Percentiles rank a stretch among this genome's conserved stretches.
phyloP scores from a whole-genome alignment of 2,888 invertebrate species.

The Sarcophaga rosellei region DNA sequence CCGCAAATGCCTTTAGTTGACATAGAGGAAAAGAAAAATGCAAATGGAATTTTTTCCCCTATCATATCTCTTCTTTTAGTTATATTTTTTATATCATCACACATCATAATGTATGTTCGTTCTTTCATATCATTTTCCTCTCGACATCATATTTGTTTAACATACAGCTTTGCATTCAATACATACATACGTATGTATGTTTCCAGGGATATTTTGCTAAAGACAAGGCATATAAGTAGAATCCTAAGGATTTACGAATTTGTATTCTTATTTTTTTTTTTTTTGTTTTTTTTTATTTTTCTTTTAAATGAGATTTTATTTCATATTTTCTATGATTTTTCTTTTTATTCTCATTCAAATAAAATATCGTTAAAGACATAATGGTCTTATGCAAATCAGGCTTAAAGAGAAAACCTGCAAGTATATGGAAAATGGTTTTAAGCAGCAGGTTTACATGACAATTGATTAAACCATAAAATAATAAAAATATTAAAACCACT shows the following conservation, averaged over 20 bases:
- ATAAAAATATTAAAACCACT: background rate
- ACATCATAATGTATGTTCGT: too few species aligned
- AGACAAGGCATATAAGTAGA: background rate
- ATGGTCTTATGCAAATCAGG: background rate
- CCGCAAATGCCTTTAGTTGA: background rate
- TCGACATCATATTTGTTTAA: too few species aligned
- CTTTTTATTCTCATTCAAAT: background rate
- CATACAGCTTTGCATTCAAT: too few species aligned
- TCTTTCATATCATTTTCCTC: too few species aligned
- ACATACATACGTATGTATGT: background rate
- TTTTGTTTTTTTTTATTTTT: background rate
- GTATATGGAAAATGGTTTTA: background rate
- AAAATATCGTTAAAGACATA: background rate
- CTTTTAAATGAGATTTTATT: background rate
- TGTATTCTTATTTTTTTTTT: background rate
- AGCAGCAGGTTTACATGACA: slow-evolving; percentile 23
- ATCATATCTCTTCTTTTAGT: background rate
- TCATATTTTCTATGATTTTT: background rate
- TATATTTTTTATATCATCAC: too few species aligned
- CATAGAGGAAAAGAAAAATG: background rate
- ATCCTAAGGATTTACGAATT: background rate
- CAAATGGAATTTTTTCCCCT: background rate
- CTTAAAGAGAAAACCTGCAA: background rate
- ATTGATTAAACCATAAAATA: slow-evolving; percentile 26
- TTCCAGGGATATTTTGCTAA: background rate